Evolutionary conservation across 1,140 invertebrate genomes (phyloP).

Genomic region (Neocloeon triangulifer): DNA sequence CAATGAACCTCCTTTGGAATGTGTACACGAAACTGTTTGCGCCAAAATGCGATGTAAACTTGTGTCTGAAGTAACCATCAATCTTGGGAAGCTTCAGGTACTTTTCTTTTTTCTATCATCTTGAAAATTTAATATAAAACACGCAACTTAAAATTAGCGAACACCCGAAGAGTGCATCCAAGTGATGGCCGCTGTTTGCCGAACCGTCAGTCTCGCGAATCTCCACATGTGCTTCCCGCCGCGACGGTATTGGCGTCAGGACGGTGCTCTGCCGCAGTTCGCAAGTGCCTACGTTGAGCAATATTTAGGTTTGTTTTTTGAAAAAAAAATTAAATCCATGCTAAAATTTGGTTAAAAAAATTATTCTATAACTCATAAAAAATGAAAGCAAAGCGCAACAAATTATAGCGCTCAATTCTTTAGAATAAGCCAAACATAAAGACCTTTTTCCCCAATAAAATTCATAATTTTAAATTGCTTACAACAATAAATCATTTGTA

Average conservation of each 20-base stretch:
- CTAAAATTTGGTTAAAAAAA: no score
- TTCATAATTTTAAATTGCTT: no score
- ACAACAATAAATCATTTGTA: no score
- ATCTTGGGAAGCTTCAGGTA: constrained; percentile 46
- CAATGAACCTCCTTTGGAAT: constrained; percentile 16
- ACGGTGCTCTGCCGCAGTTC: constrained; percentile 15
- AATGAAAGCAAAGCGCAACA: no score
- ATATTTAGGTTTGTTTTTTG: constrained; percentile 31
- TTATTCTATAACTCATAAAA: no score
- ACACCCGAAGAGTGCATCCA: constrained; percentile 37
- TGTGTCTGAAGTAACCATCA: constrained; percentile 46
- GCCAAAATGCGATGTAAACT: constrained; percentile 53
- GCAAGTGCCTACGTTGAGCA: constrained; percentile 29
- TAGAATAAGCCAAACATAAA: no score
- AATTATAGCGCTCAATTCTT: no score
- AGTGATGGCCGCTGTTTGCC: constrained; percentile 41
- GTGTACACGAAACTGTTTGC: constrained; percentile 35
- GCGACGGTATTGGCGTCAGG: constrained; percentile 33
- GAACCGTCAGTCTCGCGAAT: constrained; percentile 44
- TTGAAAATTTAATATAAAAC: not conserved
- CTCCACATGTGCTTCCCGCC: constrained; percentile 50
- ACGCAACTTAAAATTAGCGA: not conserved
- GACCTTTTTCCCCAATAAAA: no score
- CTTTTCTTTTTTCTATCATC: not conserved
- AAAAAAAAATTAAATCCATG: no score